Conservation (phyloP, 1,140 invertebrate species). For the Dermatophagoides farinae region DNA sequence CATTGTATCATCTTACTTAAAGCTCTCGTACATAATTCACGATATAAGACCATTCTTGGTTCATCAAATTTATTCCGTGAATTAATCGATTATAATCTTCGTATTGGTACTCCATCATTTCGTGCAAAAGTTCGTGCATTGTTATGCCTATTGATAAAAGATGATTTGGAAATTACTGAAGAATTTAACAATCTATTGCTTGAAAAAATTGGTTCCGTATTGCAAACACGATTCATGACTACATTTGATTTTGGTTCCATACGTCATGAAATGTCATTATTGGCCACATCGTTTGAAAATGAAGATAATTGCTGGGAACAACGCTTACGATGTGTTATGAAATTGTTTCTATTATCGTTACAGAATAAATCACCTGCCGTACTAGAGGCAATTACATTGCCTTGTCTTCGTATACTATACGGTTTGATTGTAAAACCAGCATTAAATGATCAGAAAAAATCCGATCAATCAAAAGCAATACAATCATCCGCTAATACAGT, state of each 20-base stretch:
- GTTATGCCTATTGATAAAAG: constrained; percentile 67
- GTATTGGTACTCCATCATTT: constrained; percentile 33
- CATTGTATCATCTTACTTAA: constrained; percentile 77
- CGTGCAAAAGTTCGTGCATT: constrained; percentile 68
- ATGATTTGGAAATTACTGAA: constrained; percentile 66
- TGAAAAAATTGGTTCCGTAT: constrained; percentile 41
- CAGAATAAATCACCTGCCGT: constrained; percentile 47
- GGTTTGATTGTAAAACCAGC: constrained; percentile 46
- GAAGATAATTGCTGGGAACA: constrained; percentile 90
- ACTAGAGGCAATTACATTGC: constrained; percentile 52
- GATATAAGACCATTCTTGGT: constrained; percentile 54
- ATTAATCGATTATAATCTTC: constrained; percentile 67
- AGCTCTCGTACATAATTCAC: constrained; percentile 57
- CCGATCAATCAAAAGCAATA: constrained; percentile 16
- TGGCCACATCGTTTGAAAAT: constrained; percentile 66
- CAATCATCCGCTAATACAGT: constrained; percentile 10
- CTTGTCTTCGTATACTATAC: constrained; percentile 55
- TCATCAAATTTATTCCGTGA: constrained; percentile 70
- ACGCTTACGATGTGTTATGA: constrained; percentile 62
- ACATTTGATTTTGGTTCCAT: constrained; percentile 51
- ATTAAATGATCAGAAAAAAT: constrained; percentile 19
- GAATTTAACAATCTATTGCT: constrained; percentile 60
- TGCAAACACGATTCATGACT: constrained; percentile 31
- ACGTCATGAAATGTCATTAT: constrained; percentile 63
- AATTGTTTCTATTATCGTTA: constrained; percentile 53